Evolutionary conservation across 2,797 vertebrate species (phyloP).

Genomic region (Sebastolobus altivelis): DNA sequence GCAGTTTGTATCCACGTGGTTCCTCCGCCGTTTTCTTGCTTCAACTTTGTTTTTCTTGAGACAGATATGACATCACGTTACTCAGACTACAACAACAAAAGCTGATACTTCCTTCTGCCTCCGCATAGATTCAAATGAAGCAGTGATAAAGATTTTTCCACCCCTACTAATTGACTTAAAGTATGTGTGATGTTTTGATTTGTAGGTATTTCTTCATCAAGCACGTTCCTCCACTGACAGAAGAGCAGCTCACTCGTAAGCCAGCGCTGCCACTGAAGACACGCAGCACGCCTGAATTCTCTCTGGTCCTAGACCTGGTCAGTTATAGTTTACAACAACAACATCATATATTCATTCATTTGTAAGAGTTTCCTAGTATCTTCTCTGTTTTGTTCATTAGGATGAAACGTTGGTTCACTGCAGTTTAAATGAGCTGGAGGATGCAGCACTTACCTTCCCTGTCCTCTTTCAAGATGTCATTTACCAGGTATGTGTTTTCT

Average conservation of each 20-base stretch:
- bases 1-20: too few species aligned
- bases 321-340: conserved; percentile 43
- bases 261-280: conserved; percentile 98
- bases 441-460: conserved; percentile 98
- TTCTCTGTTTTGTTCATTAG: conserved; percentile 70
- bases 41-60: too few species aligned
- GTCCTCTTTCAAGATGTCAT: conserved; percentile 99
- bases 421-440: conserved; percentile 98
- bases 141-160: too few species aligned
- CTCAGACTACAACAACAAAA: too few species aligned
- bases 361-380: background rate
- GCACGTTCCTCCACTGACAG: conserved; percentile 96
- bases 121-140: too few species aligned
- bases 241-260: conserved; percentile 98
- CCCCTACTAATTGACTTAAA: background rate
- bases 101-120: too few species aligned
- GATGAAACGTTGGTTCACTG: conserved; percentile 99
- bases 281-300: conserved; percentile 98
- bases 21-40: too few species aligned
- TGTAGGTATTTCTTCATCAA: conserved; percentile 99
- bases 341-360: background rate
- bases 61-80: too few species aligned
- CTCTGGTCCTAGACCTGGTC: conserved; percentile 97
- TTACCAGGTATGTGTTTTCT: conserved; percentile 90
- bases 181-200: conserved; percentile 36